Evolutionary conservation across 2,113 vertebrate genomes (phyloP), one percentile per base, ranked within the genome.

Genomic region (Morone chrysops): DNA sequence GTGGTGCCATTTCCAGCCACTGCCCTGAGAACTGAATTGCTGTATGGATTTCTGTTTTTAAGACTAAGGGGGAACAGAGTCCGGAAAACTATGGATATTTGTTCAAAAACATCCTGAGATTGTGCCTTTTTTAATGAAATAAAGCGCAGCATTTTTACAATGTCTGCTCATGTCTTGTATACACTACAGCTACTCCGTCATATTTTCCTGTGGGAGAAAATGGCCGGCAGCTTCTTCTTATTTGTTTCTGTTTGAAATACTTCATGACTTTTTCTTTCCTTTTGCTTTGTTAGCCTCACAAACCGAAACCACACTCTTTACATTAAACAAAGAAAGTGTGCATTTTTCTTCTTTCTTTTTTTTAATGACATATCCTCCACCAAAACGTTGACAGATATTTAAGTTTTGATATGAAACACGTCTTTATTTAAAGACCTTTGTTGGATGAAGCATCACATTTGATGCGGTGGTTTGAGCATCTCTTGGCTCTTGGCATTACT

Each of bases 391-490:
- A 86, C 60, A 56, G 53, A 84, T 89, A 91, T 86, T 93, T 87
- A 87, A 88, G 74, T 92, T 93, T 92, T 90, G 80, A 89, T 90
- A 86, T 87, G 80, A 83, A 90, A 84, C 74, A 51, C 65, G 75
- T 91, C 66, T 89, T 93, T 93, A 90, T 94, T 92, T 81, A 85
- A 89, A 89, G 79, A 83, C 79, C 36, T 79, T 79, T 80, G 69
- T 80, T 70, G 82, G 83, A 81, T 75, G 80, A 87, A 88, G 87
- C 84, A 78, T 89, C 81, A 72, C 68, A 73, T 91, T 73, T 80
- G 84, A 91, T 92, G 85, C 75, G 65, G 76, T 60, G 78, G 79
- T 85, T 82, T 73, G 88, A 89, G 86, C 82, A 70, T 65, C 83
- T 87, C 87, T 62, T 16, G 73, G 85, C 89, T 92, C 87, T 63